A percentile compares a stretch with the other conserved stretches of the same genome.
Evolutionary conservation across 2,113 vertebrate species (phyloP).

Genomic region (Spilogale gracilis): DNA sequence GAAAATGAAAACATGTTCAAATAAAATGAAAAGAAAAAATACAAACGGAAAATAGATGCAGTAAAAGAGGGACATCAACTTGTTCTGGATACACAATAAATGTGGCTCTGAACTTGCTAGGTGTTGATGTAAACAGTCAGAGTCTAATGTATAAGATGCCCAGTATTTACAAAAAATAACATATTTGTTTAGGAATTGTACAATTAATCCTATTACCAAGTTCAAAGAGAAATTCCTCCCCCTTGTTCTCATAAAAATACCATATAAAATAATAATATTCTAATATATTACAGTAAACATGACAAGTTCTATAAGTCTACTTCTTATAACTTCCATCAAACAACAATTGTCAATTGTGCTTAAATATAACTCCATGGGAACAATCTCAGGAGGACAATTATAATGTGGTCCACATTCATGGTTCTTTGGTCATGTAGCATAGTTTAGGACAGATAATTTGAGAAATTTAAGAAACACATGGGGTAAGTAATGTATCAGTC

Average conservation of each 20-base stretch:
- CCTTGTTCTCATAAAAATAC: not conserved
- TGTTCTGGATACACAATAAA: not conserved
- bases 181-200: not conserved
- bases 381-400: not conserved
- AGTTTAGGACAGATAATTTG: not conserved
- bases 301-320: not conserved
- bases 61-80: not conserved
- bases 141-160: not conserved
- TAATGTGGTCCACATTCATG: not conserved
- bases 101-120: not conserved
- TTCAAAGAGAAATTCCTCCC: not conserved
- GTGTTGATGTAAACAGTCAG: not conserved
- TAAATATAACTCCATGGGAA: not conserved
- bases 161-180: not conserved
- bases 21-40: not conserved
- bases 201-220: not conserved
- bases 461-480: not conserved
- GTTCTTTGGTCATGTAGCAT: not conserved
- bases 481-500: not conserved
- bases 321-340: not conserved
- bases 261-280: not conserved
- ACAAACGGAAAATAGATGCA: not conserved
- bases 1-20: not conserved
- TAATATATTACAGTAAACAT: not conserved
- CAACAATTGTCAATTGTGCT: not conserved